A percentile compares a stretch with the other conserved stretches of the same genome.
Conservation (phyloP, 1,140 invertebrate species). For the Coelopa frigida region DNA sequence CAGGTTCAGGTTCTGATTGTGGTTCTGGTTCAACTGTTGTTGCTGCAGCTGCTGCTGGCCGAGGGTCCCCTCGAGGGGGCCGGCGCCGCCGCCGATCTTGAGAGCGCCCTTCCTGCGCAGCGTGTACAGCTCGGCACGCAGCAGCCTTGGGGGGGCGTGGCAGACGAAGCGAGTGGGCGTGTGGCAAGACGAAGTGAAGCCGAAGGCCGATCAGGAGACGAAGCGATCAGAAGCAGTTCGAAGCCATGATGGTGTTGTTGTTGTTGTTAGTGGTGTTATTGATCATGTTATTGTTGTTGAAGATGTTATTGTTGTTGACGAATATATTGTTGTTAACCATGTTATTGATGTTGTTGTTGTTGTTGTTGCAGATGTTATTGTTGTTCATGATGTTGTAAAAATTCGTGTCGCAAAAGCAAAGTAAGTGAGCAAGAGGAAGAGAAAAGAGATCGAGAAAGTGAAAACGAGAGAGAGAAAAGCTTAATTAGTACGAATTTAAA, state of each 20-base stretch:
- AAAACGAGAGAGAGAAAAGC: no score
- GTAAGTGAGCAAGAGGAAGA: background rate
- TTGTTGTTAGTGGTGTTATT: background rate
- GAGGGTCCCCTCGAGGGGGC: no score
- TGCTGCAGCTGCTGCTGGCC: constrained; percentile 31
- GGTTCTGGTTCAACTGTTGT: constrained; percentile 29
- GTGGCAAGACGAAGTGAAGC: no score
- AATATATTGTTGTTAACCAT: background rate
- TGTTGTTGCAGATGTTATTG: background rate
- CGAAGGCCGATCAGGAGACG: no score
- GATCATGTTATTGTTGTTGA: background rate
- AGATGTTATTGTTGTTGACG: constrained; percentile 1
- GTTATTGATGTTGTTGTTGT: background rate
- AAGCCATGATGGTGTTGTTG: background rate
- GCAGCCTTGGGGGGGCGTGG: constrained; percentile 46
- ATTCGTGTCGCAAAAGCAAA: constrained; percentile 6
- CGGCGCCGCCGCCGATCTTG: constrained; percentile 34
- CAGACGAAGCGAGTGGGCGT: background rate
- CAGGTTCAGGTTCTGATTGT: constrained; percentile 21
- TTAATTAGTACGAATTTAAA: no score
- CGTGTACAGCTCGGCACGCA: constrained; percentile 57
- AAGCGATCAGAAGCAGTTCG: background rate
- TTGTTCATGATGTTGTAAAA: background rate
- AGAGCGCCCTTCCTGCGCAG: constrained; percentile 54
- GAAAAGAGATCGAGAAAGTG: background rate